Base-by-base conservation (phyloP, 2,888 invertebrate species). In the Zaprionus bogoriensis region DNA sequence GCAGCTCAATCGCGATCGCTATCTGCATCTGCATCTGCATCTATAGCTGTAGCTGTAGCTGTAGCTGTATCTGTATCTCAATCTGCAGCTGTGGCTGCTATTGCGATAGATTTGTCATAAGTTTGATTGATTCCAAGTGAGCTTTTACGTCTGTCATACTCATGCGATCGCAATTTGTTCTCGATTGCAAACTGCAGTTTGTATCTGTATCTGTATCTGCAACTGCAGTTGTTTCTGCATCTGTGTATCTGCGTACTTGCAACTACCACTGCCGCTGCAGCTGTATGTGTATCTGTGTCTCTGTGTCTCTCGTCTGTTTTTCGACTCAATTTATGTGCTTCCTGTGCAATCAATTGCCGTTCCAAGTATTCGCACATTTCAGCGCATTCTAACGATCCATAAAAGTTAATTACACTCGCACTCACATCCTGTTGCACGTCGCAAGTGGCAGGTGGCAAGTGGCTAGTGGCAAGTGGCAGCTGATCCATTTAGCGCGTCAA, bases 271-370 rank as follows among this genome's bases (percentile, higher is more conserved):
- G 19, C 2, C 12, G 17, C 3, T 14, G 22, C 4, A 38, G 25
- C 25, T 14, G 20, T 25, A 17, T 12, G 10, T 51, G 36, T 55
- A 47, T 44, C 53, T 47, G 27, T 61, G 7, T 22, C 2, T n/a
- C 23, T 46, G 17, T 50, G 6, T 7, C 14, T 19, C n/a, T n/a
- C 32, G 17, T 6, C 19, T 47, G 39, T 39, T 44, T 60, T 53
- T 50, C 25, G 12, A 14, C 39, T 53, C 51, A 77, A 70, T 61
- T 84, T 75, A 75, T 81, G 44, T 45, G 64, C 65, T 78, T 78
- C 78, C 78, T 81, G 78, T 78, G 62, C 76, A 67, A 64, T 78
- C 71, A 52, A 81, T 61, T 65, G 44, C 6, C 27, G 38, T 75
- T 47, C 47, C 57, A 77, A 57, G 61, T 68, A 64, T 59, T 53